These are phyloP conservation scores for Adelognathus sp. DNA, from an alignment of 2,888 invertebrate species.

Conservation along the genomic window DNA sequence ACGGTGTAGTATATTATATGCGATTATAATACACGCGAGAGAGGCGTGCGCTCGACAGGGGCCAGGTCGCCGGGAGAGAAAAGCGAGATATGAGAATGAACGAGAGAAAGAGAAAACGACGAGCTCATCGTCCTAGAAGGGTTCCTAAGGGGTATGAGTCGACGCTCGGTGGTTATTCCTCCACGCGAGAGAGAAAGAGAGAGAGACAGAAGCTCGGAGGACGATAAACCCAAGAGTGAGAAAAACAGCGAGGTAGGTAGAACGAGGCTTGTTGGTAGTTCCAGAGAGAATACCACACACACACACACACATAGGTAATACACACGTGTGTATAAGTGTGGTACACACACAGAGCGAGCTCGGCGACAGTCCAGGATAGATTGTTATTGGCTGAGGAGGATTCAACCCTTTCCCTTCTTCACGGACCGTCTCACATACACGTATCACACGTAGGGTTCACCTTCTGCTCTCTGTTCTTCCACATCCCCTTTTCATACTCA, in stretches of 20 bases:
- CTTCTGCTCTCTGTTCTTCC: conserved; percentile 34
- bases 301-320: not conserved
- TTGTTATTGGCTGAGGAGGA: conserved; percentile 78
- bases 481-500: conserved; percentile 17
- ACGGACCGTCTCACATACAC: conserved; percentile 54
- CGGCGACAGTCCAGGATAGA: conserved; percentile 72
- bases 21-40: conserved; percentile 61
- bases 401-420: conserved; percentile 72
- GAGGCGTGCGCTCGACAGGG: conserved; percentile 45
- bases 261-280: not conserved
- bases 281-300: not conserved
- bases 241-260: not conserved
- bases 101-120: conserved; percentile 42
- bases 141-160: conserved; percentile 47
- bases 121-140: conserved; percentile 50
- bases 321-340: not conserved
- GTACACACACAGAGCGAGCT: conserved; percentile 52
- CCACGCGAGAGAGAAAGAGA: conserved; percentile 32
- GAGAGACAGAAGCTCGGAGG: conserved; percentile 29
- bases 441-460: conserved; percentile 51
- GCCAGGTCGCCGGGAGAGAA: not conserved
- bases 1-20: conserved; percentile 53
- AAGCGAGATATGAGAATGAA: conserved; percentile 34
- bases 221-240: conserved; percentile 6
- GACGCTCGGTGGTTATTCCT: conserved; percentile 25